Conservation (phyloP, 2,113 vertebrate genomes). For the Catharus minimus region DNA sequence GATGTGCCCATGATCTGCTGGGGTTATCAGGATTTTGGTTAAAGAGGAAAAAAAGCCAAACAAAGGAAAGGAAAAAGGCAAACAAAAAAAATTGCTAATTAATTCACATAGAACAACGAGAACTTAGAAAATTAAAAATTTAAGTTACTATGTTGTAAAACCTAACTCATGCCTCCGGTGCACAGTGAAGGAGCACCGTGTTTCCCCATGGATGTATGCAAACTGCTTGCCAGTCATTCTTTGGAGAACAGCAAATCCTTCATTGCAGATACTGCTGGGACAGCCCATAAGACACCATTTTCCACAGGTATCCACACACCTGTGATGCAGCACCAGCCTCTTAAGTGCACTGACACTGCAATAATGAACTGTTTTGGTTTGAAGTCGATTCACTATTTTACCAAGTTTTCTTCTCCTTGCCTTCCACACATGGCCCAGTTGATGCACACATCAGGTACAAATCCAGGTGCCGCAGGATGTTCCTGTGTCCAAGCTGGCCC, state of each 20-base stretch:
- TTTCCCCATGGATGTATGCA: not conserved
- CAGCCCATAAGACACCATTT: fast-evolving
- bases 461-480: fast-evolving
- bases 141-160: not conserved
- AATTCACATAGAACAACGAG: not conserved
- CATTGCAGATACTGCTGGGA: not conserved
- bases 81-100: not conserved
- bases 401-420: not conserved
- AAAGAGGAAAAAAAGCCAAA: not conserved
- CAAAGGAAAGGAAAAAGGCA: not conserved
- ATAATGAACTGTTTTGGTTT: not conserved
- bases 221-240: not conserved
- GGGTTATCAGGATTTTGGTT: not conserved
- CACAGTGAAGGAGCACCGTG: not conserved
- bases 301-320: not conserved
- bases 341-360: not conserved
- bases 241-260: not conserved
- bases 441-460: not conserved
- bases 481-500: not conserved
- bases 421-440: not conserved
- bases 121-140: not conserved
- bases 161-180: not conserved
- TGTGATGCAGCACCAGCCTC: not conserved
- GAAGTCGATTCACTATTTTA: not conserved
- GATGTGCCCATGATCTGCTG: fast-evolving